Conservation (phyloP, 2,888 invertebrate genomes). For the Trichogramma evanescens region DNA sequence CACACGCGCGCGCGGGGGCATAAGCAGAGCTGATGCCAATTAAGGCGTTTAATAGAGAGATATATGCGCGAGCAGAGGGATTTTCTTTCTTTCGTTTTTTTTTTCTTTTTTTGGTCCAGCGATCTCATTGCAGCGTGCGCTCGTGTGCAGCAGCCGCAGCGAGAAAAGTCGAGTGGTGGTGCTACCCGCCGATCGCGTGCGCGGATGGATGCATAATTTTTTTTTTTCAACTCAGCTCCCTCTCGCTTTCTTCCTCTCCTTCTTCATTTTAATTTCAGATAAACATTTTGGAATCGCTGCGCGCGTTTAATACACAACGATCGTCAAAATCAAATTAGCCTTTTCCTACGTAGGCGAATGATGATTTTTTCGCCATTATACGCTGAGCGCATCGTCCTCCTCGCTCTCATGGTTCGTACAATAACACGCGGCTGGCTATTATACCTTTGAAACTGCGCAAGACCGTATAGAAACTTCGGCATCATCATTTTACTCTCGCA, state of each 20-base stretch:
- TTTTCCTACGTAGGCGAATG: not conserved
- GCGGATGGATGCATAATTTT: not conserved
- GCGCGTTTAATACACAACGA: not conserved
- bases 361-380: too few relatives aligned
- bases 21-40: slow-evolving; percentile 12
- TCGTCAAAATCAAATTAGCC: not conserved
- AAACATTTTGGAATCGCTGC: not conserved
- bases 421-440: too few relatives aligned
- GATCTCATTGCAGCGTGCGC: slow-evolving; percentile 7
- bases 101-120: slow-evolving; percentile 20
- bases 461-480: too few relatives aligned
- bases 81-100: too few relatives aligned
- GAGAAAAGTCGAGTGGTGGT: not conserved
- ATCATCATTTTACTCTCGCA: too few relatives aligned
- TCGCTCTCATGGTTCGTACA: not conserved
- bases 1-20: not conserved
- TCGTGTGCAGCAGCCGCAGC: not conserved
- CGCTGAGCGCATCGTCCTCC: too few relatives aligned
- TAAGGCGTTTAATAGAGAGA: slow-evolving; percentile 11
- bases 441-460: too few relatives aligned
- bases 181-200: slow-evolving; percentile 4
- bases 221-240: slow-evolving; percentile 7
- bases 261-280: not conserved
- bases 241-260: slow-evolving; percentile 7
- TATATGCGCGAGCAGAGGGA: too few relatives aligned